Evolutionary conservation across 2,113 vertebrate species (phyloP).

Genomic region (Apus apus): DNA sequence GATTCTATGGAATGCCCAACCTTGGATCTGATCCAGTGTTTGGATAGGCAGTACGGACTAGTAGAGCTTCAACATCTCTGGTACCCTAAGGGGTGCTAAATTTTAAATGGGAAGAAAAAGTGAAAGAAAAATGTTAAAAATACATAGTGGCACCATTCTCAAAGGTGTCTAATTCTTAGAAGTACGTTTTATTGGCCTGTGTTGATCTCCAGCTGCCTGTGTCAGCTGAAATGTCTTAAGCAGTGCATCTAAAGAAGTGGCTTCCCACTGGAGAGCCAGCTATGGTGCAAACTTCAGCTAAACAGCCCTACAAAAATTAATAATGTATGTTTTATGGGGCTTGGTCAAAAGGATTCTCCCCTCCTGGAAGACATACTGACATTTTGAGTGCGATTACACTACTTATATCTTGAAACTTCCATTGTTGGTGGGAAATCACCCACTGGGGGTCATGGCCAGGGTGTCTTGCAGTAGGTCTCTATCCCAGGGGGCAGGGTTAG

Average conservation of each 20-base stretch:
- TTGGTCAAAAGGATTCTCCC: background rate
- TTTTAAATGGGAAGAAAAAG: background rate
- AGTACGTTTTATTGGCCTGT: background rate
- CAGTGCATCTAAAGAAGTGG: background rate
- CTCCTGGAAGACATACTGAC: background rate
- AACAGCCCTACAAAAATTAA: background rate
- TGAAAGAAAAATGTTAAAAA: background rate
- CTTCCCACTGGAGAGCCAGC: background rate
- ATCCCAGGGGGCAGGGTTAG: background rate
- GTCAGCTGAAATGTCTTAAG: background rate
- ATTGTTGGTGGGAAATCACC: background rate
- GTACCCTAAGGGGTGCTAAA: background rate
- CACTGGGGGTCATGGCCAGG: background rate
- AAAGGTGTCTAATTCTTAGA: background rate
- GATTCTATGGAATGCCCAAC: background rate
- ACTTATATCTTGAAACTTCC: background rate
- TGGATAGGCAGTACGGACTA: background rate
- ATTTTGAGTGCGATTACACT: background rate
- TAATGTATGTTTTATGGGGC: background rate
- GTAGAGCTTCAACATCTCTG: background rate
- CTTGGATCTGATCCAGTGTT: background rate
- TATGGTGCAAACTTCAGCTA: background rate
- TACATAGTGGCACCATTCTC: rapidly evolving
- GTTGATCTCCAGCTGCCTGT: background rate
- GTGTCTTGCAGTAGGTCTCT: background rate